These are phyloP conservation scores for Dissostichus mawsoni DNA, from an alignment of 2,113 vertebrate species.

Conservation along the genomic window DNA sequence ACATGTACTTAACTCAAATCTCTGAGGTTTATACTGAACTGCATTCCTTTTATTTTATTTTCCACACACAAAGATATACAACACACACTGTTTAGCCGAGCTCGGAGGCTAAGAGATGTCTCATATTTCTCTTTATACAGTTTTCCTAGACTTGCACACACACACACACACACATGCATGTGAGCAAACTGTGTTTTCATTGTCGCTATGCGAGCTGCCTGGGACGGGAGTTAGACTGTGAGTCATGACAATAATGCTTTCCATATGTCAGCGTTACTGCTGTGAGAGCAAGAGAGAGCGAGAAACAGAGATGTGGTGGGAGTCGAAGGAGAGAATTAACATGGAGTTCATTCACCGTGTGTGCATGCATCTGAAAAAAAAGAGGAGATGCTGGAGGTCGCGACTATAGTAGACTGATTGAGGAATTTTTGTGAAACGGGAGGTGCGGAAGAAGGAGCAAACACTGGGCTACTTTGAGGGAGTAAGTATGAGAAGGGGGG, in stretches of 20 bases:
- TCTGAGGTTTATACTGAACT: slow-evolving; percentile 16
- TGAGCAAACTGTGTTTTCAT: slow-evolving; percentile 78
- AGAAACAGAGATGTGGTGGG: slow-evolving; percentile 35
- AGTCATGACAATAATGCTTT: slow-evolving; percentile 85
- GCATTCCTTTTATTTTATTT: slow-evolving; percentile 35
- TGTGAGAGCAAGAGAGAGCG: slow-evolving; percentile 57
- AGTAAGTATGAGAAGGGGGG: slow-evolving; percentile 25
- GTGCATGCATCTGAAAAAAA: not conserved
- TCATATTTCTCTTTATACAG: slow-evolving; percentile 32
- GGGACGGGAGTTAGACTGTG: slow-evolving; percentile 74
- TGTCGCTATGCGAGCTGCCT: slow-evolving; percentile 74
- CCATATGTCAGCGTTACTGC: slow-evolving; percentile 82
- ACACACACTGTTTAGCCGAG: slow-evolving; percentile 33
- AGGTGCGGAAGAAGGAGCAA: slow-evolving; percentile 40
- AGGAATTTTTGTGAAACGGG: slow-evolving; percentile 48
- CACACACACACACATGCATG: slow-evolving; percentile 32
- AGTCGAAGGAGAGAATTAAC: slow-evolving; percentile 54
- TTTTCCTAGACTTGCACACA: slow-evolving; percentile 27
- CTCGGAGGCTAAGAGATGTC: slow-evolving; percentile 32
- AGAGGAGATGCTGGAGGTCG: slow-evolving; percentile 48
- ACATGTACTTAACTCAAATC: not conserved
- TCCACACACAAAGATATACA: slow-evolving; percentile 23
- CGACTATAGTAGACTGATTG: slow-evolving; percentile 67
- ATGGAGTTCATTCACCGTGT: slow-evolving; percentile 63
- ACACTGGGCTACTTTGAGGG: slow-evolving; percentile 72